Evolutionary conservation across 1,140 invertebrate species (phyloP).

Genomic region (Leptestheria dahalacensis): DNA sequence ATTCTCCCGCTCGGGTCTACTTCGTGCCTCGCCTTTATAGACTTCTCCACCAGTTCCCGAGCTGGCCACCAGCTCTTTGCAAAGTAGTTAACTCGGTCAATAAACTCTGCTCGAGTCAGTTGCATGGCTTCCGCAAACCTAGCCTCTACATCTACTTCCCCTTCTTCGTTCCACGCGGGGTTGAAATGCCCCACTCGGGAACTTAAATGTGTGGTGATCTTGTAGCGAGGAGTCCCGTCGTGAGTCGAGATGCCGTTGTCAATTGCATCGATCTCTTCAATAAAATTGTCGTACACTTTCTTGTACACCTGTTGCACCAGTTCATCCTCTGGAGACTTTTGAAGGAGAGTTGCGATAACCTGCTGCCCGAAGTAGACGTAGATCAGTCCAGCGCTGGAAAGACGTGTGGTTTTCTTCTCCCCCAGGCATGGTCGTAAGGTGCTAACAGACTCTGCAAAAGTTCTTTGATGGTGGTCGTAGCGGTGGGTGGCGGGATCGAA

Average conservation of each 20-base stretch:
- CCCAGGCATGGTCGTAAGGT: slow-evolving; percentile 37
- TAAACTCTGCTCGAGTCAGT: slow-evolving; percentile 66
- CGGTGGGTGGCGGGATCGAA: slow-evolving; percentile 60
- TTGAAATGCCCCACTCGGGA: slow-evolving; percentile 61
- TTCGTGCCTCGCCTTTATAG: slow-evolving; percentile 21
- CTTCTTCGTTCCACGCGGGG: slow-evolving; percentile 64
- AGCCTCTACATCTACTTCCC: slow-evolving; percentile 34
- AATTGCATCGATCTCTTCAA: slow-evolving; percentile 89
- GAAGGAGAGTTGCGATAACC: slow-evolving; percentile 45
- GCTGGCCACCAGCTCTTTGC: slow-evolving; percentile 69
- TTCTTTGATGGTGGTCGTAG: slow-evolving; percentile 92
- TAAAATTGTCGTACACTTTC: slow-evolving; percentile 74
- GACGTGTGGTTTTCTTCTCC: slow-evolving; percentile 39
- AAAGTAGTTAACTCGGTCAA: slow-evolving; percentile 49
- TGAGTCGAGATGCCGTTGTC: slow-evolving; percentile 83
- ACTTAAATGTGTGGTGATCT: slow-evolving; percentile 60
- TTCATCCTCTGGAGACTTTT: slow-evolving; percentile 32
- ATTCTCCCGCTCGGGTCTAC: slow-evolving; percentile 60
- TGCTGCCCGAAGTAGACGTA: slow-evolving; percentile 80
- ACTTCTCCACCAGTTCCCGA: slow-evolving; percentile 25
- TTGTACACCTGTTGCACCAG: slow-evolving; percentile 49
- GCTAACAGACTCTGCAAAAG: slow-evolving; percentile 44
- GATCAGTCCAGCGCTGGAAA: slow-evolving; percentile 89
- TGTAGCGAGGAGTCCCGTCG: slow-evolving; percentile 62
- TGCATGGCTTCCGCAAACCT: slow-evolving; percentile 59